These are phyloP conservation scores for Doris montereyensis DNA, from an alignment of 2,888 invertebrate species.

Conservation along the genomic window DNA sequence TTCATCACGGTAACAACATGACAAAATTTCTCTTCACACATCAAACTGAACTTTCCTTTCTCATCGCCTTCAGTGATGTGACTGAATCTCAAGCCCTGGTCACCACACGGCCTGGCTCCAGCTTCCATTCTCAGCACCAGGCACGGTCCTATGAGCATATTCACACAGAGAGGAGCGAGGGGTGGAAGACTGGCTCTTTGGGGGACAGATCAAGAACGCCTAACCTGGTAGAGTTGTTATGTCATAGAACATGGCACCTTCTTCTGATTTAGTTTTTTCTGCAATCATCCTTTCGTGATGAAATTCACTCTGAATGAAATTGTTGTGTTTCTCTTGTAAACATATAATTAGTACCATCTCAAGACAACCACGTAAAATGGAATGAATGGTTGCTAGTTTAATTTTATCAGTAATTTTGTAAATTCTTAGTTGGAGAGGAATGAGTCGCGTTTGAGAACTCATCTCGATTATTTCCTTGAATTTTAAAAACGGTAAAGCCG, in stretches of 20 bases:
- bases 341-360: no score
- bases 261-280: no score
- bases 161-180: background rate
- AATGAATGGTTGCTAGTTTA: no score
- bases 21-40: no score
- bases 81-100: constrained; percentile 48
- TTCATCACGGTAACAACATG: no score
- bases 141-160: constrained; percentile 29
- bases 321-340: no score
- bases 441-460: background rate
- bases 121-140: constrained; percentile 45
- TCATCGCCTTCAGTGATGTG: constrained; percentile 48
- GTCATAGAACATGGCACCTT: no score
- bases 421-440: background rate
- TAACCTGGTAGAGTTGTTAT: constrained; percentile 59
- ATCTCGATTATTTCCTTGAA: background rate
- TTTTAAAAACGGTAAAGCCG: background rate
- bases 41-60: background rate
- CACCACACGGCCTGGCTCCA: constrained; percentile 49
- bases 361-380: no score
- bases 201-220: constrained; percentile 56
- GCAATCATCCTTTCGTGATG: no score
- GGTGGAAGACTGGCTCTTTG: constrained; percentile 48
- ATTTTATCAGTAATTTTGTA: no score
- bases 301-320: no score